phyloP scores from a whole-genome alignment of 2,113 vertebrate genomes.

The Heliornis fulica region DNA sequence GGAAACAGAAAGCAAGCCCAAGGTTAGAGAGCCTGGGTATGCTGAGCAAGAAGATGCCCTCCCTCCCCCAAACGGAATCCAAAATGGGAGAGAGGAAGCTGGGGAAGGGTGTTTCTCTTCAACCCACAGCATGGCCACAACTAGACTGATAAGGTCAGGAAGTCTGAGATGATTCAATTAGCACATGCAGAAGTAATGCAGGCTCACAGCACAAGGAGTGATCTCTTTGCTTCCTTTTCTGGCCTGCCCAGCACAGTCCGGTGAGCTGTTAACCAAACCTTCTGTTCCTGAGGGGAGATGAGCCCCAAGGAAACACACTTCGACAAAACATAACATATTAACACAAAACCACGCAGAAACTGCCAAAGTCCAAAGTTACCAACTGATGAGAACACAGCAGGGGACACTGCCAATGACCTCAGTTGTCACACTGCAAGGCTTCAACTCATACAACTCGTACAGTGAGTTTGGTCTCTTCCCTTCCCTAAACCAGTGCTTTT shows the following conservation, averaged over 20 bases:
- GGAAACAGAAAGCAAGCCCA: not conserved
- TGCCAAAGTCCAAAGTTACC: not conserved
- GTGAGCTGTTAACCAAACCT: not conserved
- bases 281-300: not conserved
- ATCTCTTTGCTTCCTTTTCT: not conserved
- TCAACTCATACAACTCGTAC: not conserved
- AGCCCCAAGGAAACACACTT: not conserved
- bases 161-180: not conserved
- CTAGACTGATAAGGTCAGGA: not conserved
- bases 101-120: not conserved
- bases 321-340: not conserved
- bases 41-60: not conserved
- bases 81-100: constrained; percentile 19
- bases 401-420: not conserved
- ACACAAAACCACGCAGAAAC: not conserved
- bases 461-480: not conserved
- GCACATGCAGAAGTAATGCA: not conserved
- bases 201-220: not conserved
- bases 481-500: not conserved
- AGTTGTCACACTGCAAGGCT: not conserved
- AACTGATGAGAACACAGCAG: not conserved
- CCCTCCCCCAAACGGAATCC: not conserved
- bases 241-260: not conserved
- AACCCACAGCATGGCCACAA: not conserved
- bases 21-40: not conserved